Conservation (phyloP, 2,113 vertebrate species). For the Neoarius graeffei region DNA sequence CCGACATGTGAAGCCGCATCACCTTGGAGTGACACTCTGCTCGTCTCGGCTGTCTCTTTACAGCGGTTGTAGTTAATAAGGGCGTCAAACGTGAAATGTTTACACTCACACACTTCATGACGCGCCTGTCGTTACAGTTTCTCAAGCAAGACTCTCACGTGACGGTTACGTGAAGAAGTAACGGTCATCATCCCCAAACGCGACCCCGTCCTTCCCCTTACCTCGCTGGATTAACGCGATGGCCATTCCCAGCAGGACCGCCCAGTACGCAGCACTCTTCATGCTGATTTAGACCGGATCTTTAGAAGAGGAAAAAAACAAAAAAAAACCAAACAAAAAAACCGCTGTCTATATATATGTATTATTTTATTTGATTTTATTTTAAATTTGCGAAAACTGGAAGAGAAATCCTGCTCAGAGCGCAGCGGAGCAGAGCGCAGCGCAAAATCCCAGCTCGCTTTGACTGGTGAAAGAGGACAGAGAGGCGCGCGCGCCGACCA, state of each 20-base stretch:
- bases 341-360: neutral
- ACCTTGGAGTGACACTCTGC: conserved; percentile 55
- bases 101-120: neutral
- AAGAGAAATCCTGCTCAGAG: conserved; percentile 58
- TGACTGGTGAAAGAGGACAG: conserved; percentile 60
- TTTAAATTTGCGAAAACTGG: conserved; percentile 47
- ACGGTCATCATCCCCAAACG: neutral
- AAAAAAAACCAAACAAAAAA: neutral
- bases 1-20: conserved; percentile 30
- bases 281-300: conserved; percentile 54
- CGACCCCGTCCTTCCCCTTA: conserved; percentile 56
- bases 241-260: conserved; percentile 70
- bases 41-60: conserved; percentile 52
- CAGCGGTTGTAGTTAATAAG: conserved; percentile 25
- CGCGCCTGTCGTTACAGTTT: neutral
- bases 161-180: neutral
- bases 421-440: conserved; percentile 54
- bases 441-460: conserved; percentile 56
- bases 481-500: conserved; percentile 59
- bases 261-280: conserved; percentile 75
- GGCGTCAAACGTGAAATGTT: conserved; percentile 32
- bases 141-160: neutral
- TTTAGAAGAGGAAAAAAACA: neutral
- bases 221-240: conserved; percentile 77
- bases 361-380: conserved; percentile 15